These are phyloP conservation scores for Salminus brasiliensis DNA, from an alignment of 2,113 vertebrate genomes.

Conservation along the genomic window DNA sequence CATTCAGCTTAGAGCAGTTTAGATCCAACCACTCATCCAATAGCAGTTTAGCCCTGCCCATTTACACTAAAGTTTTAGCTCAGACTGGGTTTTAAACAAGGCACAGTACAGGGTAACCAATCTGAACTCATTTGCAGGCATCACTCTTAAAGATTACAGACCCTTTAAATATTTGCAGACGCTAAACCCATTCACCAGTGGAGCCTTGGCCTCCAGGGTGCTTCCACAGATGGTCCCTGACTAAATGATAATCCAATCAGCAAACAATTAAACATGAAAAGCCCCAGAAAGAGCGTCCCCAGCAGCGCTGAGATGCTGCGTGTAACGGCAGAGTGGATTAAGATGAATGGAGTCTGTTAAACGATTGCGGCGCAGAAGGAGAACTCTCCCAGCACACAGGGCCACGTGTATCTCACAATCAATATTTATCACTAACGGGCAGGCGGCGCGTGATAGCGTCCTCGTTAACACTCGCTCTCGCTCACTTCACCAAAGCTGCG, in stretches of 20 bases:
- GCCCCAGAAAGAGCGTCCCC: constrained; percentile 51
- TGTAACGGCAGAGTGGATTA: constrained; percentile 48
- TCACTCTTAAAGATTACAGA: constrained; percentile 53
- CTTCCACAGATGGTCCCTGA: constrained; percentile 42
- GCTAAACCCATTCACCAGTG: constrained; percentile 13
- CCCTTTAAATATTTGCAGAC: constrained; percentile 51
- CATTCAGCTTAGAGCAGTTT: too few relatives aligned
- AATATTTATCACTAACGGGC: background rate
- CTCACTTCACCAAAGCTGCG: background rate
- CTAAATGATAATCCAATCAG: constrained; percentile 67
- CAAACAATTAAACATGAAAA: constrained; percentile 70
- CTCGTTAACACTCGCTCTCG: constrained; percentile 12
- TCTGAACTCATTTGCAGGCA: background rate
- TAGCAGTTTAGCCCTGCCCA: too few relatives aligned
- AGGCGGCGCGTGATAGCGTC: background rate
- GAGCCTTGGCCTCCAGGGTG: constrained; percentile 30
- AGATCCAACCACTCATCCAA: too few relatives aligned
- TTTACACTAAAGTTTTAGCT: too few relatives aligned
- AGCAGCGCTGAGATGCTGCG: constrained; percentile 54
- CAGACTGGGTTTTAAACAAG: too few relatives aligned
- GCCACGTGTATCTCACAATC: background rate
- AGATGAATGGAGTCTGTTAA: constrained; percentile 52
- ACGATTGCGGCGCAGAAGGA: constrained; percentile 41
- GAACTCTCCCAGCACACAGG: constrained; percentile 13
- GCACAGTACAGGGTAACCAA: too few relatives aligned